Conservation (phyloP, 2,888 invertebrate species). For the Hipparchia semele region DNA sequence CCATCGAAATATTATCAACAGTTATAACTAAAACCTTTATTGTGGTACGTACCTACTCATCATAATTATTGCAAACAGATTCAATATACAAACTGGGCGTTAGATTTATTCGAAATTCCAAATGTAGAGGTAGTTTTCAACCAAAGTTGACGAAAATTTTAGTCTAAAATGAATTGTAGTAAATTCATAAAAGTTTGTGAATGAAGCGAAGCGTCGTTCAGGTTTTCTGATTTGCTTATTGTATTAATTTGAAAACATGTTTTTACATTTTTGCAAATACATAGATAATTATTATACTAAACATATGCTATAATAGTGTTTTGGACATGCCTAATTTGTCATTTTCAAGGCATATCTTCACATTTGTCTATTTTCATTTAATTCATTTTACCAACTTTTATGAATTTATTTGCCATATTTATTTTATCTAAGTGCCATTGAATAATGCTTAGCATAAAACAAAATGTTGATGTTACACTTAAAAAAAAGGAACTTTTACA, state of each 20-base stretch:
- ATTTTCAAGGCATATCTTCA: background rate
- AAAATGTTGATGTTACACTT: slow-evolving; percentile 6
- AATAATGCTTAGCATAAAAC: slow-evolving; percentile 39
- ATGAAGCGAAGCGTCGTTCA: background rate
- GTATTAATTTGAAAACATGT: too few species aligned
- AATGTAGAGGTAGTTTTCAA: slow-evolving; percentile 77
- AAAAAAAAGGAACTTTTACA: background rate
- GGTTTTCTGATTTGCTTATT: too few species aligned
- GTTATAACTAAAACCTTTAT: too few species aligned
- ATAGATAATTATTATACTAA: background rate
- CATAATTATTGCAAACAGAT: too few species aligned
- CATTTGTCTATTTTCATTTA: background rate
- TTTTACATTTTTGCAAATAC: too few species aligned
- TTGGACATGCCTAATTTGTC: background rate
- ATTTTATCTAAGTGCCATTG: slow-evolving; percentile 54
- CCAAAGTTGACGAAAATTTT: slow-evolving; percentile 74
- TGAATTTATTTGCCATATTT: slow-evolving; percentile 43
- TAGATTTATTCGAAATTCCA: slow-evolving; percentile 47
- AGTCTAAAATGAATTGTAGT: slow-evolving; percentile 45
- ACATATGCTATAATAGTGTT: too few species aligned
- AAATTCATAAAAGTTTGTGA: slow-evolving; percentile 36
- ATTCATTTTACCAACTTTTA: slow-evolving; percentile 30
- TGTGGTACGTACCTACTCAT: too few species aligned
- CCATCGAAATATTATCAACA: too few species aligned
- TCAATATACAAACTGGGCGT: background rate